These are phyloP conservation scores for Abscondita cerata DNA, from an alignment of 2,888 invertebrate genomes.

Conservation along the genomic window DNA sequence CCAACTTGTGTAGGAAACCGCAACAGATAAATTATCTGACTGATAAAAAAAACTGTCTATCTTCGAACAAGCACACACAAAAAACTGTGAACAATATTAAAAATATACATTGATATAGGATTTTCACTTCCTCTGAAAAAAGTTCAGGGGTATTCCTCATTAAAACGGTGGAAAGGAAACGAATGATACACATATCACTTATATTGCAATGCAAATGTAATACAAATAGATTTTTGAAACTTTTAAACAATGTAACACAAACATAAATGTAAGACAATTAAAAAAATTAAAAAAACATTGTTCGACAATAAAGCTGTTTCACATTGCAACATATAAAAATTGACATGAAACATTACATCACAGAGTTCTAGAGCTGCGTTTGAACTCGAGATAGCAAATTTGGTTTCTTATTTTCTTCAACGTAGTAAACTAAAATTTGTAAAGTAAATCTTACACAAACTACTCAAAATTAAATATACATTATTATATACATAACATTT, in stretches of 20 bases:
- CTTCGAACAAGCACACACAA: too few species aligned
- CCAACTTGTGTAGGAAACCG: constrained; percentile 29
- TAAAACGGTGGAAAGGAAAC: not conserved
- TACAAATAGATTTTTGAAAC: constrained; percentile 31
- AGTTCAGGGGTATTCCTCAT: too few species aligned
- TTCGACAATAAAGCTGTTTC: constrained; percentile 18
- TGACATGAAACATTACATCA: constrained; percentile 39
- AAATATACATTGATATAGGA: too few species aligned
- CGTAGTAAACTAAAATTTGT: constrained; percentile 17
- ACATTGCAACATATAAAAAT: constrained; percentile 32
- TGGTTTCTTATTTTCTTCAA: constrained; percentile 18
- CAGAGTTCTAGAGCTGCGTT: constrained; percentile 39
- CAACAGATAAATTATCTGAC: constrained; percentile 26
- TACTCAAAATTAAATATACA: constrained; percentile 15
- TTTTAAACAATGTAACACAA: constrained; percentile 20
- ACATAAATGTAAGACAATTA: constrained; percentile 18
- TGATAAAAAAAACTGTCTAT: constrained; percentile 14
- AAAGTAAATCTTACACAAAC: not conserved
- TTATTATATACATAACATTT: constrained; percentile 21
- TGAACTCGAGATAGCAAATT: constrained; percentile 28
- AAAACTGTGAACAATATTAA: too few species aligned
- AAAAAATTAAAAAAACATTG: constrained; percentile 1
- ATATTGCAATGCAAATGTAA: constrained; percentile 36
- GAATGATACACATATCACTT: constrained; percentile 29
- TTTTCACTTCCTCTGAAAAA: not conserved